A percentile compares a stretch with the other conserved stretches of the same genome.
Conservation (phyloP, 1,140 invertebrate species). For the Carposina sasakii region DNA sequence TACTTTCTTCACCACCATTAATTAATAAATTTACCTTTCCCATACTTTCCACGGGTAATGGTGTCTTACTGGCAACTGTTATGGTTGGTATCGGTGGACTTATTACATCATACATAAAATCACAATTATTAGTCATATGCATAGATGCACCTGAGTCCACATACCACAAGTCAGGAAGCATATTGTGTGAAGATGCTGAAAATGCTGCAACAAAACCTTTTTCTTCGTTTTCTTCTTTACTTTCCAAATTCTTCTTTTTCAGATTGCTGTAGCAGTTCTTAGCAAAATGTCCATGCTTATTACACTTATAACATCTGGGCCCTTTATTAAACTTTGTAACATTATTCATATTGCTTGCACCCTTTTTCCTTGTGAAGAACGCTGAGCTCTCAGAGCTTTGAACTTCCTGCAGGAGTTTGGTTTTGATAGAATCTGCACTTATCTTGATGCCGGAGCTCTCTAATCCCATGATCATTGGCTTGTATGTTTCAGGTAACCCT, state of each 20-base stretch:
- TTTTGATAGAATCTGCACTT: slow-evolving; percentile 34
- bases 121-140: background rate
- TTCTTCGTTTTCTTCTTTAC: background rate
- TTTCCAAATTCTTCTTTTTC: too few relatives aligned
- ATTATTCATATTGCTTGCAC: too few relatives aligned
- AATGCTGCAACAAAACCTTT: slow-evolving; percentile 2
- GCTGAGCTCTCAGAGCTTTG: too few relatives aligned
- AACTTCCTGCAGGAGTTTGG: slow-evolving; percentile 35
- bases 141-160: slow-evolving; percentile 1
- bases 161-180: background rate
- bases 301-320: too few relatives aligned
- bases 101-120: background rate
- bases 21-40: too few relatives aligned
- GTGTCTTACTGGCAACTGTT: background rate
- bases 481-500: too few relatives aligned
- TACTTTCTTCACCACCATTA: background rate
- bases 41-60: background rate
- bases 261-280: background rate
- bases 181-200: background rate
- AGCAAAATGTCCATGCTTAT: slow-evolving; percentile 2
- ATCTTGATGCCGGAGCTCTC: too few relatives aligned
- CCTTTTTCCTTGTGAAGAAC: too few relatives aligned
- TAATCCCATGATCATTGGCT: slow-evolving; percentile 50
- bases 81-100: background rate
- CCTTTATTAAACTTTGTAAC: too few relatives aligned